Base-by-base conservation (phyloP, 2,113 vertebrate species). In the Alexandromys fortis region DNA sequence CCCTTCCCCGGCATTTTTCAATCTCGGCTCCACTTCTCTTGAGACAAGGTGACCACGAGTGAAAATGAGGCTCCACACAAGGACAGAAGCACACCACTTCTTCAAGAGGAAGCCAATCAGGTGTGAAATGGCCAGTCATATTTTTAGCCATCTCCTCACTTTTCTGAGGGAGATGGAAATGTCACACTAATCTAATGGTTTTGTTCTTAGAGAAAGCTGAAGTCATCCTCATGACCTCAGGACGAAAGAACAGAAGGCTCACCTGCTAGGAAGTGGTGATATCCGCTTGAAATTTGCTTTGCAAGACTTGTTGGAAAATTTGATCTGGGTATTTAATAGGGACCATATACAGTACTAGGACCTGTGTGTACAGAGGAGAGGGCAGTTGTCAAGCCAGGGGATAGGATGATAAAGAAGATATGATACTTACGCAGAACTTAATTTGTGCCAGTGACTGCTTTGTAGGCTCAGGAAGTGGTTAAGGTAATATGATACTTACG, bases 81-180 rank as follows among this genome's bases (percentile, higher is more conserved):
- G 75, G 96, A 97, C 75, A 85, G 72, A 93, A 58, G 72, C 63
- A 52, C 0, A 72, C 28, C 35, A 35, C 63, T 79, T 92, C 86
- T 92, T 94, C 90, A 79, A 89, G 91, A 78, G 82, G 94, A 94
- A 97, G 89, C 42, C 96, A 79, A 86, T 96, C 94, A 94, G 94
- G 81, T 96, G 93, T 97, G 96, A 97, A 97, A 96, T 94, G 75
- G 90, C 97, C 45, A 45, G 88, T 14, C 83, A 63, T 89, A 89
- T 75, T 95, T 96, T 91, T 33, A 95, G 77, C 33, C 61, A 21
- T 78, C 61, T 78, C 22, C 65, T 96, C 42, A 45, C 33, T 96
- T 94, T 94, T 72, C 19, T 61, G 82, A 86, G 95, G 92, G 68
- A 96, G 19, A 95, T 93, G 52, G 79, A 83, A 75, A 90, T 89